Evolutionary conservation across 2,113 vertebrate genomes (phyloP).

Genomic region (Rhinopomastus cyanomelas): DNA sequence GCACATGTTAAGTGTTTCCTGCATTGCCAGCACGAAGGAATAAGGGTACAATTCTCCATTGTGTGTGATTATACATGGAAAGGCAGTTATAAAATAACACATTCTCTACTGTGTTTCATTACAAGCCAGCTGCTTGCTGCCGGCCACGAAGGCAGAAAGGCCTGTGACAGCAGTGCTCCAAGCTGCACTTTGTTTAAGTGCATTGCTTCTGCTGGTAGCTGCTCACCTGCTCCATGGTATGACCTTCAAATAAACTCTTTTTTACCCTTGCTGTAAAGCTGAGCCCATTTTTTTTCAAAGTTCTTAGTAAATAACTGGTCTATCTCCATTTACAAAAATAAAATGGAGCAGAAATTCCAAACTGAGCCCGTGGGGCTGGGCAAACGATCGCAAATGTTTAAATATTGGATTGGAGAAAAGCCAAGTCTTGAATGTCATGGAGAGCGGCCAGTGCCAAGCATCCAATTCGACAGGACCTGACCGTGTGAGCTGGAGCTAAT

Average conservation of each 20-base stretch:
- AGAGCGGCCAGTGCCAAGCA: conserved; percentile 1
- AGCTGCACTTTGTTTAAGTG: background rate
- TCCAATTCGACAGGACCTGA: background rate
- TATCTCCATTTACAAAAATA: conserved; percentile 1
- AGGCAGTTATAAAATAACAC: conserved; percentile 46
- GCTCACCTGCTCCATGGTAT: background rate
- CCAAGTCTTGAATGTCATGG: conserved; percentile 49
- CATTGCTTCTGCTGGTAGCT: background rate
- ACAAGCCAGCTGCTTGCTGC: conserved; percentile 33
- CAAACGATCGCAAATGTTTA: background rate
- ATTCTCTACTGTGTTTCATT: conserved; percentile 27
- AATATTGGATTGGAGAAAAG: conserved; percentile 45
- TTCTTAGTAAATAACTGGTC: background rate
- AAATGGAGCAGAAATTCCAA: conserved; percentile 16
- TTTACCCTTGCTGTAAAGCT: conserved; percentile 23
- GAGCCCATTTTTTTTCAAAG: background rate
- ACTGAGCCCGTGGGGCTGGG: background rate
- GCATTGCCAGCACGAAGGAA: background rate
- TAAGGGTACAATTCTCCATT: conserved; percentile 22
- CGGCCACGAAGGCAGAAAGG: background rate
- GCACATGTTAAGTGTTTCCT: conserved; percentile 20
- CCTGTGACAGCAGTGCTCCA: background rate
- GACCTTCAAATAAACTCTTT: conserved; percentile 8
- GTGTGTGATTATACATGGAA: conserved; percentile 25
- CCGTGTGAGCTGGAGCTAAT: background rate